Conservation (phyloP, 1,140 invertebrate species). For the Drosophila subpulchrella region DNA sequence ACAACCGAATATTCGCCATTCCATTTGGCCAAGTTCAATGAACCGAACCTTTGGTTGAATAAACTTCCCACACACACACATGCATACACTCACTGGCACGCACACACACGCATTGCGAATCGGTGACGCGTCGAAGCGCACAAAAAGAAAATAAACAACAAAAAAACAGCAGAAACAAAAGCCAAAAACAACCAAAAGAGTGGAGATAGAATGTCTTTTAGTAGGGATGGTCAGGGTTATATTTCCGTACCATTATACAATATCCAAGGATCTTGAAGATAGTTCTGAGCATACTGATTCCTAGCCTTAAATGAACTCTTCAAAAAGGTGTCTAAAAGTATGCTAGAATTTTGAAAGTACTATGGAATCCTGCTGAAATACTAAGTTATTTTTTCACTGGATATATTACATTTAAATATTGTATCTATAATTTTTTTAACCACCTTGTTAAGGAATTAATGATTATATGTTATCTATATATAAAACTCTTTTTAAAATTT, state of each 20-base stretch:
- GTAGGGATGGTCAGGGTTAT: conserved; percentile 35
- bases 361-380: not conserved
- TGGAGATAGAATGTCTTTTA: conserved; percentile 62
- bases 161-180: conserved; percentile 60
- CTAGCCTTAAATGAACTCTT: not conserved
- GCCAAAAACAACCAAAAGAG: conserved; percentile 58
- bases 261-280: not conserved
- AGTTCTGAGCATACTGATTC: not conserved
- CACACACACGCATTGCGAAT: conserved; percentile 35
- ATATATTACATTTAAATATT: not conserved
- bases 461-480: too few relatives aligned
- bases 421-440: too few relatives aligned
- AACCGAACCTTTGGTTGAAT: conserved; percentile 80
- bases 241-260: not conserved
- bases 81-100: conserved; percentile 5
- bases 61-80: conserved; percentile 62
- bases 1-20: conserved; percentile 82
- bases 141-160: conserved; percentile 47
- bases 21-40: conserved; percentile 82
- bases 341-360: not conserved
- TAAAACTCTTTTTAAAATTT: too few relatives aligned
- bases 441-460: too few relatives aligned
- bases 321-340: not conserved
- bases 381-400: not conserved
- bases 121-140: conserved; percentile 69